Evolutionary conservation across 2,797 vertebrate species (phyloP), one percentile per base, ranked within the genome.

Genomic region (Petrocephalus sullivani): DNA sequence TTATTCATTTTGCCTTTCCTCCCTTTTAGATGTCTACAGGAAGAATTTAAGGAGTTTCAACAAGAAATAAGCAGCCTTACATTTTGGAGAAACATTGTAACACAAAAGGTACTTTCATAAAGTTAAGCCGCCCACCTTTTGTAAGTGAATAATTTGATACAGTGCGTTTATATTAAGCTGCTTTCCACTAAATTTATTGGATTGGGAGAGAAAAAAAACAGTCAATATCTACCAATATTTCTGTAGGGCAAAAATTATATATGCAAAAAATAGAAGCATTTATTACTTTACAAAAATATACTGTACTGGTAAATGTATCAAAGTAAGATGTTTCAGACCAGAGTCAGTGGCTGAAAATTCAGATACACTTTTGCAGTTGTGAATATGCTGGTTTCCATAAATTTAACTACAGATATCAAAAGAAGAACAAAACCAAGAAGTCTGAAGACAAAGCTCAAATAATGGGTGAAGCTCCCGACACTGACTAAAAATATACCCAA

Each of bases 71-170:
- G 95, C 99, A 99, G 90, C 98, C 98, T 92, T 98, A 99, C 93
- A 99, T 99, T 93, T 93, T 99, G 91, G 98, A 98, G 95, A 99
- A 99, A 92, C 97, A 99, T 99, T 88, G 98, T 99, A 94, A 98
- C 98, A 56, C 98, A 99, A 92, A 99, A 99, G 97, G 98, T 99
- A 82, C 91, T 49, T 41, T 49, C 14, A 28, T 71, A 6, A 16
- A 82, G 41, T 82, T 51, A n/a, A 46, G n/a, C 16, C 4, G 3
- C 78, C 75, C 9, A 19, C 21, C 21, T 82, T 82, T 51, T 82
- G 78, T 21, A 46, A n/a, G 28, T 82, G 46, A n/a, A 51, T 46
- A 82, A 23, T 10, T 19, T 71, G 19, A 3, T 51, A n/a, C 37
- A n/a, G 37, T 49, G 41, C 0, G 75, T 16, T 49, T 14, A 16